Base-by-base conservation (phyloP, 2,888 invertebrate species). In the Epiblema foenella region DNA sequence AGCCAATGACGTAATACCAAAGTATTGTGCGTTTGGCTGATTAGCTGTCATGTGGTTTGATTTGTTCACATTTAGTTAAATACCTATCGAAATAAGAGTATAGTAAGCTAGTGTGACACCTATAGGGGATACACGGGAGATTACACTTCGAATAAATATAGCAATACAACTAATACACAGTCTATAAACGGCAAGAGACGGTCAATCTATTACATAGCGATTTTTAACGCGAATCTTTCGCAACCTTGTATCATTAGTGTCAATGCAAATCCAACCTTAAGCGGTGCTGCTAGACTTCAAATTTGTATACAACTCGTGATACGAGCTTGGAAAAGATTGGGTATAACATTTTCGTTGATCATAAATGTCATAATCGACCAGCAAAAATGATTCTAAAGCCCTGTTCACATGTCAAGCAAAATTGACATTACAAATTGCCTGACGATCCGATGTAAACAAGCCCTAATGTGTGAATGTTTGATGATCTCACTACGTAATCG, bases 161-260 rank as follows among this genome's bases (percentile, higher is more conserved):
- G 85, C 86, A 85, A 87, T 88, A 89, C 84, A 84, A 85, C 86
- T 66, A 66, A 57, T 89, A 90, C 84, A 89, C 90, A 90, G 87
- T 89, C 87, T 87, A 88, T 83, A 85, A 78, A 80, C 86, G 88
- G 88, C 88, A 81, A 87, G 85, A 84, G 82, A 20, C 64, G 20
- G 39, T 17, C 42, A 46, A 29, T 49, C 65, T 15, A 29, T 54
- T 64, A 69, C 69, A 64, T 57, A 58, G 57, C 49, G 10, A 39
- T 57, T 18, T 20, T 49, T 20, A 7, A n/a, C 18, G 1, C 49
- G 9, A 17, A 60, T 60, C 46, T 49, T 60, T 29, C 15, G 37
- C 57, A 59, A 52, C 42, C 51, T 58, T 49, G 39, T 59, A 63
- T 51, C 33, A 51, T 33, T 18, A 11, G 63, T 59, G n/a, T 15